Evolutionary conservation across 2,797 vertebrate species (phyloP).

Genomic region (Acanthurus tractus): DNA sequence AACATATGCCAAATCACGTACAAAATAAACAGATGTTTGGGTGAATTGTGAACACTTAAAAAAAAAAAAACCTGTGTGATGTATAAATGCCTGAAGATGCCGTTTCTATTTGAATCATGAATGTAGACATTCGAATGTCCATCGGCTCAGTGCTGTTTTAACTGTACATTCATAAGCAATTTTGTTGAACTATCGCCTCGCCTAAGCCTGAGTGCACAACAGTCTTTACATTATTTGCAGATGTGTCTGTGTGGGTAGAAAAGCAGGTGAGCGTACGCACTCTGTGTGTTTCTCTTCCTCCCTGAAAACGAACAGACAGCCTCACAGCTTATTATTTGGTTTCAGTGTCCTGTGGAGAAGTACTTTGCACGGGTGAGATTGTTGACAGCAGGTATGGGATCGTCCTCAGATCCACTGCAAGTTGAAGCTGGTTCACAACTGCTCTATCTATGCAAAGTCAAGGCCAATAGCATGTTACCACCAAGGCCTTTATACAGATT

Average conservation of each 20-base stretch:
- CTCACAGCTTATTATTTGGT: constrained; percentile 4
- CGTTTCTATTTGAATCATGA: background rate
- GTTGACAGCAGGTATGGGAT: constrained; percentile 24
- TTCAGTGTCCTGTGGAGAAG: background rate
- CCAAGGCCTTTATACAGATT: constrained; percentile 25
- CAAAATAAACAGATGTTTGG: background rate
- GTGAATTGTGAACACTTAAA: background rate
- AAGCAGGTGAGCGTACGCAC: background rate
- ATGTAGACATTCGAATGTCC: background rate
- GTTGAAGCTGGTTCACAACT: constrained; percentile 32
- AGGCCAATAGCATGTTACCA: constrained; percentile 35
- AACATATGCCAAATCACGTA: background rate
- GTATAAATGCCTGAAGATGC: background rate
- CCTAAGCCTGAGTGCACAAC: background rate
- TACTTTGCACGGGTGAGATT: constrained; percentile 10
- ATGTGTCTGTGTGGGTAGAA: background rate
- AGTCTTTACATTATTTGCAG: constrained; percentile 9
- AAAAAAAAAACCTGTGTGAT: background rate
- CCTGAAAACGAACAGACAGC: constrained; percentile 15
- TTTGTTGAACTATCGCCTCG: background rate
- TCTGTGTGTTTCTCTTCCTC: background rate
- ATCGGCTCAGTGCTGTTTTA: background rate
- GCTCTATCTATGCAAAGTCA: constrained; percentile 35
- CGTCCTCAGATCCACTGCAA: constrained; percentile 15
- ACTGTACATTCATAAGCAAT: background rate